Evolutionary conservation across 2,888 invertebrate genomes (phyloP).

Genomic region (Venusia cambrica): DNA sequence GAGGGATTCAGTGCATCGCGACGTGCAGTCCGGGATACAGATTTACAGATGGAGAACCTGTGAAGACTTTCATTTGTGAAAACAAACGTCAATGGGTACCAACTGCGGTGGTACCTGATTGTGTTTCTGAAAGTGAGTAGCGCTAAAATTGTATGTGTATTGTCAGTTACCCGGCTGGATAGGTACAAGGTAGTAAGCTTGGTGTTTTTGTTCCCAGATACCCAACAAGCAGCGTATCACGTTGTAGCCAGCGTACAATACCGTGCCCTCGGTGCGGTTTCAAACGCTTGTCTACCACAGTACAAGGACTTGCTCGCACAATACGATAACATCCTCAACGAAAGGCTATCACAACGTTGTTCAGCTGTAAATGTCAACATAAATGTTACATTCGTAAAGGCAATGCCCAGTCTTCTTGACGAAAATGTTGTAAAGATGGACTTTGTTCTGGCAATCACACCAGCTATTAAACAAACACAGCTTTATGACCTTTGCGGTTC

Average conservation of each 20-base stretch:
- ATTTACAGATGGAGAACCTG: conserved; percentile 94
- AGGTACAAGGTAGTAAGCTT: no score
- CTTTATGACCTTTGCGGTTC: conserved; percentile 97
- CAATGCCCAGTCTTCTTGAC: conserved; percentile 88
- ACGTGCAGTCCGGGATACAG: conserved; percentile 93
- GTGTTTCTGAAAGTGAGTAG: conserved; percentile 95
- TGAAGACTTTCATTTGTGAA: conserved; percentile 93
- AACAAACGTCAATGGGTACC: conserved; percentile 92
- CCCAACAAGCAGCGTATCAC: conserved; percentile 96
- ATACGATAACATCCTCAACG: conserved; percentile 89
- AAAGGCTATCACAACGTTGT: conserved; percentile 92
- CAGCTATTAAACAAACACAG: conserved; percentile 93
- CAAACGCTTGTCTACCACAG: conserved; percentile 90
- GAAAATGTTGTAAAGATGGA: conserved; percentile 95
- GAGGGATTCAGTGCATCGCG: conserved; percentile 92
- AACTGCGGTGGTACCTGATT: conserved; percentile 94
- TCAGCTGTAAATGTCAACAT: conserved; percentile 97
- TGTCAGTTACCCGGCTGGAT: no score
- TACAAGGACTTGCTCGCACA: conserved; percentile 92
- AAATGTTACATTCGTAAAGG: conserved; percentile 94
- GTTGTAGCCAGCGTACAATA: conserved; percentile 93
- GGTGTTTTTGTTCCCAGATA: conserved; percentile 79
- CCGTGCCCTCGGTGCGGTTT: conserved; percentile 94
- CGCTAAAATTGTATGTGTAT: conserved; percentile 23
- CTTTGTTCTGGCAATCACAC: conserved; percentile 92